Conservation (phyloP, 2,797 vertebrate species). For the Micrastur ruficollis region DNA sequence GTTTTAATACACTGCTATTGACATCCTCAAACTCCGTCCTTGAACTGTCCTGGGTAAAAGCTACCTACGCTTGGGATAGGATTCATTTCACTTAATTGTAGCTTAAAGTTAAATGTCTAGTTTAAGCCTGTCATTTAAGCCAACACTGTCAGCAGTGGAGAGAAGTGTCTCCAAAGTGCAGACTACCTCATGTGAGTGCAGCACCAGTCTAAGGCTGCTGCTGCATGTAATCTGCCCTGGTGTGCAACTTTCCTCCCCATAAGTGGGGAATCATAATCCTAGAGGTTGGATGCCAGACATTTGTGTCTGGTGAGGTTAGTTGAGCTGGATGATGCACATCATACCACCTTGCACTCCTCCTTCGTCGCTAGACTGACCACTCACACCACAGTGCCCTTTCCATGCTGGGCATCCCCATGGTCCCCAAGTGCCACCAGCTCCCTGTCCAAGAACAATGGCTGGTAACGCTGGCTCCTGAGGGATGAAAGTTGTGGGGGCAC, state of each 20-base stretch:
- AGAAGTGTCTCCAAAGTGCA: not conserved
- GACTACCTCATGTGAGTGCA: not conserved
- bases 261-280: not conserved
- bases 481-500: not conserved
- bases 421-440: not conserved
- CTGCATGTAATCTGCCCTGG: not conserved
- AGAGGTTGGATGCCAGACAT: not conserved
- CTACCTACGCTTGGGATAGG: not conserved
- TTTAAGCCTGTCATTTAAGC: not conserved
- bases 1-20: not conserved
- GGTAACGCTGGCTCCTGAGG: fast-evolving
- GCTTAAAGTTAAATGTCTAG: not conserved
- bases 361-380: not conserved
- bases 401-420: not conserved
- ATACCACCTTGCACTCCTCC: not conserved
- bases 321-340: not conserved
- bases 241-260: not conserved
- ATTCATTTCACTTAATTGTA: not conserved
- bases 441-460: not conserved
- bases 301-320: not conserved
- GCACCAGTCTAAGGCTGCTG: not conserved
- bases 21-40: not conserved
- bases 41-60: not conserved
- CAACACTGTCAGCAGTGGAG: not conserved
- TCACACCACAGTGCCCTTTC: not conserved